Evolutionary conservation across 2,113 vertebrate genomes (phyloP).

Genomic region (Rhinogobius similis): DNA sequence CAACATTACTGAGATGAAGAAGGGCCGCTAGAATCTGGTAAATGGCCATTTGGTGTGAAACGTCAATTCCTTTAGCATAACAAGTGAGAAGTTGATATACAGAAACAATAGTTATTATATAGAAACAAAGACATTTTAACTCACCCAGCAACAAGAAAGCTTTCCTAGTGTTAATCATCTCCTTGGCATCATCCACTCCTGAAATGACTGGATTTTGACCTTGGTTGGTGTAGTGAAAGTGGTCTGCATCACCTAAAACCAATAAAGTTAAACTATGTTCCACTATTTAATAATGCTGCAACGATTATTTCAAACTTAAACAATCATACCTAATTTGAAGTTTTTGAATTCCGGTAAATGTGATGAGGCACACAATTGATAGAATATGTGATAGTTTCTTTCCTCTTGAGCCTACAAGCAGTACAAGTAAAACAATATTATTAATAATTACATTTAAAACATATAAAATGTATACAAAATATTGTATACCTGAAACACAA

Average conservation of each 20-base stretch:
- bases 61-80: slow-evolving; percentile 81
- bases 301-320: not conserved
- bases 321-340: slow-evolving; percentile 85
- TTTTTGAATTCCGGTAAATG: slow-evolving; percentile 89
- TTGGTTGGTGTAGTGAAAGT: slow-evolving; percentile 90
- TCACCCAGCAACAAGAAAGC: slow-evolving; percentile 91
- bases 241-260: slow-evolving; percentile 81
- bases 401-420: slow-evolving; percentile 87
- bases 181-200: slow-evolving; percentile 88
- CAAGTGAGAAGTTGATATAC: not conserved
- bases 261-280: not conserved
- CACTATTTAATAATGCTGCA: too few species aligned
- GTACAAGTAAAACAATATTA: not conserved
- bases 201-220: slow-evolving; percentile 87
- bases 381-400: slow-evolving; percentile 98
- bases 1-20: slow-evolving; percentile 94
- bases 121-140: not conserved
- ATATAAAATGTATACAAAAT: slow-evolving; percentile 4
- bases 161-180: slow-evolving; percentile 86
- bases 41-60: slow-evolving; percentile 89
- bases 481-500: slow-evolving; percentile 92
- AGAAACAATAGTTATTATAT: not conserved
- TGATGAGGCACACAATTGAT: slow-evolving; percentile 94
- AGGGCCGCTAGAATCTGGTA: slow-evolving; percentile 91
- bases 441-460: not conserved